A percentile compares a stretch with the other conserved stretches of the same genome.
Evolutionary conservation across 2,113 vertebrate species (phyloP).

Genomic region (Dolichotis patagonum): DNA sequence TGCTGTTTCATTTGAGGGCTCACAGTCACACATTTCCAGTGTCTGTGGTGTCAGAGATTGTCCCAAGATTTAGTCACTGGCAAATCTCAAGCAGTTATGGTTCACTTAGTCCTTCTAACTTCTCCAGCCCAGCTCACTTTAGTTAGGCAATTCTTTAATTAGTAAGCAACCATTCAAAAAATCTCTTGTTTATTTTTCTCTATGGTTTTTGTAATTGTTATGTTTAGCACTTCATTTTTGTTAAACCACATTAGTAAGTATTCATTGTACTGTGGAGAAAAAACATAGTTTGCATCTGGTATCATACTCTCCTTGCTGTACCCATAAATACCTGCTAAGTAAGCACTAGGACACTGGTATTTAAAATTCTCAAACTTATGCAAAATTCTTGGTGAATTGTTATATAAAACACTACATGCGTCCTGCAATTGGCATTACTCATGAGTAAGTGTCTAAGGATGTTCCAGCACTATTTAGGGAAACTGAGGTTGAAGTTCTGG

Average conservation of each 20-base stretch:
- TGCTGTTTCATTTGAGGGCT: background rate
- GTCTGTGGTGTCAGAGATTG: background rate
- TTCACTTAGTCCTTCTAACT: background rate
- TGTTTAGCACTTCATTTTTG: background rate
- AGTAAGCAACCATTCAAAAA: background rate
- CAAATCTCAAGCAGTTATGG: background rate
- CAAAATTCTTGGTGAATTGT: background rate
- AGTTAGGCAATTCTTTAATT: background rate
- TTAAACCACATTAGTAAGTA: background rate
- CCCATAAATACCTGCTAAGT: background rate
- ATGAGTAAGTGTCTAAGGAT: background rate
- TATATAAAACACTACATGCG: background rate
- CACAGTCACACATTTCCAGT: background rate
- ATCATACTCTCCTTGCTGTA: too few species aligned
- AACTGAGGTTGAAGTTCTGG: background rate
- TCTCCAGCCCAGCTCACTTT: background rate
- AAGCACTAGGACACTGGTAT: background rate
- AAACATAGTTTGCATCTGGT: background rate
- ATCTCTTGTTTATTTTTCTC: background rate
- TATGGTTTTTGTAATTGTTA: background rate
- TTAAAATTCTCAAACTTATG: background rate
- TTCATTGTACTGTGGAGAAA: background rate
- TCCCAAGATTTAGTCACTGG: background rate
- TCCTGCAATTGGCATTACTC: background rate
- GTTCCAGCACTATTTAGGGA: background rate